Evolutionary conservation across 2,113 vertebrate genomes (phyloP), one percentile per base, ranked within the genome.

Genomic region (Prunella himalayana): DNA sequence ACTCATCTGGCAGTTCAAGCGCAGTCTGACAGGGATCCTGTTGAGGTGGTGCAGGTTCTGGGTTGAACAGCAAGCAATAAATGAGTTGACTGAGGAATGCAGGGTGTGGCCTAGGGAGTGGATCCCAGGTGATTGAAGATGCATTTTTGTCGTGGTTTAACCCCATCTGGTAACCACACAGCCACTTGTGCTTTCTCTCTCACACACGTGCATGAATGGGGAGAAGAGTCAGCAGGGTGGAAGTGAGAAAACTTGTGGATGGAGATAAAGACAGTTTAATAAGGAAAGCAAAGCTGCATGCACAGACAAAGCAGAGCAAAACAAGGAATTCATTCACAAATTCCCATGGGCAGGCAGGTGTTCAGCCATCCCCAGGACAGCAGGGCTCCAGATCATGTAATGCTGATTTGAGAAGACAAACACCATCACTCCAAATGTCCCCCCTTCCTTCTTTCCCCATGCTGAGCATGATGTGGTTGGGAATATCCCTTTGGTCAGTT

Each of bases 131-230:
- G 51, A 54, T 71, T 73, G 30, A 75, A 54, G 51, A 54, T 42
- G n/a, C 21, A 3, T 75, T 82, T 86, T 47, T 63, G 56, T 70
- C 0, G 3, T 37, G 35, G 15, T 70, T 77, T 56, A 77, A 37
- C 27, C 10, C 3, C 49, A 63, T 22, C 35, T 77, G 79, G 10
- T 25, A 69, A 27, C 5, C n/a, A 54, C 2, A 1, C 23, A 30
- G 56, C 28, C 15, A 13, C 23, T 63, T 63, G 13, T 31, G 16
- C 23, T 23, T 44, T 78, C 39, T 84, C 18, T 27, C 7, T 25
- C 54, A 14, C 28, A 21, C 14, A n/a, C 6, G 8, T 12, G 2
- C 0, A 1, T 6, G 33, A 69, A n/a, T 13, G 12, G 15, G 24
- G 25, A 22, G 56, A 47, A 69, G 25, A 76, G 23, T 63, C 11